phyloP scores from a whole-genome alignment of 2,888 invertebrate species.

The Pseudococcus jackbeardsleyi region DNA sequence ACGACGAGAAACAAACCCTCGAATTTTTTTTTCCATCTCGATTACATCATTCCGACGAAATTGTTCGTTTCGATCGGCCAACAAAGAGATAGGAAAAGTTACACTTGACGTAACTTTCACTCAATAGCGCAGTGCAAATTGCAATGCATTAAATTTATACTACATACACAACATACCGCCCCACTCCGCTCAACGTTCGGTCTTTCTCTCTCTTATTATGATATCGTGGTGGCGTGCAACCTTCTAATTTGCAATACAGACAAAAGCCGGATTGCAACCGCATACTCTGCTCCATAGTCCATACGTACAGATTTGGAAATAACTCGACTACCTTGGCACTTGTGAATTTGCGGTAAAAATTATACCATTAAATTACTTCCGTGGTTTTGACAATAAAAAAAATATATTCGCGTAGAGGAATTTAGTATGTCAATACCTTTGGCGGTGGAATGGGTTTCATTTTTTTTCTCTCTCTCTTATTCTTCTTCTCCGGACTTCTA shows the following conservation, averaged over 20 bases:
- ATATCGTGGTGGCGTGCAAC: neutral
- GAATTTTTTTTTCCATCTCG: constrained; percentile 26
- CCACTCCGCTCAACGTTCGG: neutral
- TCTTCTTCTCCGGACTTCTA: neutral
- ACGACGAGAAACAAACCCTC: neutral
- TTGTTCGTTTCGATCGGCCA: constrained; percentile 38
- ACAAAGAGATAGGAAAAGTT: constrained; percentile 48
- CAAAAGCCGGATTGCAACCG: constrained; percentile 50
- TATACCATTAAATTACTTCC: constrained; percentile 44
- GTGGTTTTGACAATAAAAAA: constrained; percentile 54
- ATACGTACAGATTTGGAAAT: constrained; percentile 36
- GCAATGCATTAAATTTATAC: constrained; percentile 39
- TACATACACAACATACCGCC: neutral
- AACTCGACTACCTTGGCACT: constrained; percentile 48
- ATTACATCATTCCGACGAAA: constrained; percentile 28
- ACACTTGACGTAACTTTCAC: constrained; percentile 56
- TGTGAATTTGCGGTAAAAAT: constrained; percentile 46
- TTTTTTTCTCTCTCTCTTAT: neutral
- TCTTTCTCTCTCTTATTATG: neutral
- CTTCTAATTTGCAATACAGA: constrained; percentile 43
- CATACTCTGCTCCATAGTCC: constrained; percentile 1
- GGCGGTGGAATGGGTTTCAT: neutral
- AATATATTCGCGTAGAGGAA: neutral
- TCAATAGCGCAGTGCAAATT: constrained; percentile 46
- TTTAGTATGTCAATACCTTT: constrained; percentile 35